phyloP scores from a whole-genome alignment of 1,140 invertebrate species.

The Aculops lycopersici region DNA sequence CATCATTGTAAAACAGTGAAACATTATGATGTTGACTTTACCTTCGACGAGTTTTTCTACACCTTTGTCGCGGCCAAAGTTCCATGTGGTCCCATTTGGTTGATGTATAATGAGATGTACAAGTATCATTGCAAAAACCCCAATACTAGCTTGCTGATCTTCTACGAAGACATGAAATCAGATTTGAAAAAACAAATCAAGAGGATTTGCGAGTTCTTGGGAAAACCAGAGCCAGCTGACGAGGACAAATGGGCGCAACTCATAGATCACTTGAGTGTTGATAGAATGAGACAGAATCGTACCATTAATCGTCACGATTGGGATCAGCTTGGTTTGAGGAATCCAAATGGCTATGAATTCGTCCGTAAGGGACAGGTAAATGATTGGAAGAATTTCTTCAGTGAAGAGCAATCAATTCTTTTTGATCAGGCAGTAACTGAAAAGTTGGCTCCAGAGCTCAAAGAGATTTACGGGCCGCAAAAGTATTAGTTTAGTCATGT shows the following conservation, averaged over 20 bases:
- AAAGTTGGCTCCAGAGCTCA: not conserved
- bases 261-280: constrained; percentile 18
- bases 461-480: too few relatives aligned
- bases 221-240: constrained; percentile 13
- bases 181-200: constrained; percentile 16
- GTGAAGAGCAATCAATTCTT: constrained; percentile 14
- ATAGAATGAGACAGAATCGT: constrained; percentile 20
- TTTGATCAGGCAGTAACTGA: constrained; percentile 13
- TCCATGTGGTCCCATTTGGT: constrained; percentile 9
- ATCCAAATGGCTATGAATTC: constrained; percentile 16
- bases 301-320: constrained; percentile 19
- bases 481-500: too few relatives aligned
- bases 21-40: constrained; percentile 25
- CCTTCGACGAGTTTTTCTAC: constrained; percentile 37
- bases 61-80: constrained; percentile 32
- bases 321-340: constrained; percentile 17
- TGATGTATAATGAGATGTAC: constrained; percentile 9
- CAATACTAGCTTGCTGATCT: constrained; percentile 3
- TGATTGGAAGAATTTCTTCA: constrained; percentile 20
- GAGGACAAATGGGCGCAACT: constrained; percentile 14
- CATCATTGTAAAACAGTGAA: constrained; percentile 18
- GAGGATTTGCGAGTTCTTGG: constrained; percentile 18
- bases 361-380: constrained; percentile 19
- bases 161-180: constrained; percentile 9
- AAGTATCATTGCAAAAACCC: constrained; percentile 2